Conservation (phyloP, 2,797 vertebrate genomes). For the Taeniopygia guttata region DNA sequence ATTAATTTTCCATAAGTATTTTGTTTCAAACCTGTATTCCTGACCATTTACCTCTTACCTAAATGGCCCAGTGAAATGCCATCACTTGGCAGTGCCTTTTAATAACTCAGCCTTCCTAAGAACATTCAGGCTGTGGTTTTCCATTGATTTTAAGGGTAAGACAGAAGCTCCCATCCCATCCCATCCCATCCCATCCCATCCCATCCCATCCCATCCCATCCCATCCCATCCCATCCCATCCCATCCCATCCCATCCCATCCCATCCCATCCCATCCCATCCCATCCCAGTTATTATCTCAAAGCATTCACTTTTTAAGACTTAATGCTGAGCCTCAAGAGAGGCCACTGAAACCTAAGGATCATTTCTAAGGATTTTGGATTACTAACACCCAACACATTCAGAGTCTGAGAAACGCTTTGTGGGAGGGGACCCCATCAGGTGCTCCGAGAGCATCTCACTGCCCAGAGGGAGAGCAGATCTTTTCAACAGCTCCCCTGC, state of each 20-base stretch:
- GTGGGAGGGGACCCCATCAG: not conserved
- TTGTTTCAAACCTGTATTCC: not conserved
- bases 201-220: too few species aligned
- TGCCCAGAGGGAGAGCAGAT: not conserved
- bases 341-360: not conserved
- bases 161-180: not conserved
- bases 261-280: too few species aligned
- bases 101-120: not conserved
- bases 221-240: not conserved
- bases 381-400: fast-evolving
- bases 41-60: not conserved
- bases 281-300: not conserved
- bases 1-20: not conserved
- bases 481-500: not conserved
- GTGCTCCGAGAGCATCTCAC: fast-evolving
- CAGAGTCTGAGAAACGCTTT: not conserved
- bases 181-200: not conserved
- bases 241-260: too few species aligned
- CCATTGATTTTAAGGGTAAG: not conserved
- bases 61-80: not conserved
- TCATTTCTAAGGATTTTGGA: not conserved
- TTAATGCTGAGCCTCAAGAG: fast-evolving
- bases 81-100: not conserved
- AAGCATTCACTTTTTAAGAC: not conserved
- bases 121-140: fast-evolving